phyloP scores from a whole-genome alignment of 2,888 invertebrate genomes.

The Erebia palarica region DNA sequence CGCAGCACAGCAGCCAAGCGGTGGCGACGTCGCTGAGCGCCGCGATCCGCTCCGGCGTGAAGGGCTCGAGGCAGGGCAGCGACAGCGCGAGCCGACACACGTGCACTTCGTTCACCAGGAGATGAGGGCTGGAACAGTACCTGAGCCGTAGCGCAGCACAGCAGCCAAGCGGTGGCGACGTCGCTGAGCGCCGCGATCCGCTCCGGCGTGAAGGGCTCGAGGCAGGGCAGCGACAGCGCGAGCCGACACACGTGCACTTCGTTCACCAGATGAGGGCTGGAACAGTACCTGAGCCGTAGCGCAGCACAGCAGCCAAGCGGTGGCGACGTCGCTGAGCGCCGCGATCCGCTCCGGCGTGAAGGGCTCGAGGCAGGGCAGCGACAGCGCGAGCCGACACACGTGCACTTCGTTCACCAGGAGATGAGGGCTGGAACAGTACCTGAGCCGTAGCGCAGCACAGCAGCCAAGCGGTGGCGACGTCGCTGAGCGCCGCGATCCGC shows the following conservation, averaged over 20 bases:
- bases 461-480: too few species aligned
- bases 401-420: conserved; percentile 92
- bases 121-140: conserved; percentile 84
- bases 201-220: too few species aligned
- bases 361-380: conserved; percentile 94
- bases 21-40: conserved; percentile 92
- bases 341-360: conserved; percentile 91
- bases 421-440: conserved; percentile 83
- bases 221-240: too few species aligned
- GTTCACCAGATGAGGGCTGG: too few species aligned
- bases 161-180: too few species aligned
- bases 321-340: conserved; percentile 90
- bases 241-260: conserved; percentile 93
- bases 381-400: conserved; percentile 91
- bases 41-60: conserved; percentile 91
- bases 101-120: conserved; percentile 91
- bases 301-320: conserved; percentile 89
- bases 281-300: conserved; percentile 88
- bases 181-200: too few species aligned
- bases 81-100: conserved; percentile 92
- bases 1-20: conserved; percentile 89
- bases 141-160: too few species aligned
- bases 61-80: conserved; percentile 93
- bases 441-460: too few species aligned
- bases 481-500: too few species aligned